phyloP scores from a whole-genome alignment of 2,888 invertebrate genomes.

The Creontiades dilutus region DNA sequence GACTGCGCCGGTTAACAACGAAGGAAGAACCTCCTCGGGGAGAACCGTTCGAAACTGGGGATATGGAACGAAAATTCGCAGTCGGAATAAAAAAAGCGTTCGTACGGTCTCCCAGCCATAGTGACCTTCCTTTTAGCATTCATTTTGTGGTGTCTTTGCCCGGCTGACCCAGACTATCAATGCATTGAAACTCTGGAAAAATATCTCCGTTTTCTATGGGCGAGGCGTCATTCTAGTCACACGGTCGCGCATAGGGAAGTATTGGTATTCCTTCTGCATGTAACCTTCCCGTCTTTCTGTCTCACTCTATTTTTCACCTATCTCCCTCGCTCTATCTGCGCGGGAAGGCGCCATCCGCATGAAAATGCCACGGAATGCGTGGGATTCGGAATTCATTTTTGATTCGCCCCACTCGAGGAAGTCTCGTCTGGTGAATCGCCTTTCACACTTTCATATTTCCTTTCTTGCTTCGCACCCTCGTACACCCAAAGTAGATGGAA shows the following conservation, averaged over 20 bases:
- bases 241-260: neutral
- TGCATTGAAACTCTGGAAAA: neutral
- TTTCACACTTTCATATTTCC: too few species aligned
- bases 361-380: conserved; percentile 17
- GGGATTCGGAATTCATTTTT: conserved; percentile 32
- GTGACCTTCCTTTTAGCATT: neutral
- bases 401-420: neutral
- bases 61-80: neutral
- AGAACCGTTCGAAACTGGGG: neutral
- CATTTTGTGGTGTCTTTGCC: neutral
- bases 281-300: neutral
- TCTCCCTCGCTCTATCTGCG: neutral
- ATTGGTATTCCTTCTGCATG: conserved; percentile 31
- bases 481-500: too few species aligned
- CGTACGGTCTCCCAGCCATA: neutral
- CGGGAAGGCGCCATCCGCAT: neutral
- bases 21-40: too few species aligned
- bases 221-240: conserved; percentile 2
- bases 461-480: too few species aligned
- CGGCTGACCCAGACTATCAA: conserved; percentile 3
- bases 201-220: conserved; percentile 2
- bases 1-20: too few species aligned
- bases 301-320: too few species aligned
- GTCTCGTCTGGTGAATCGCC: neutral
- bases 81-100: neutral